Evolutionary conservation across 2,797 vertebrate genomes (phyloP).

Genomic region (Lates japonicus): DNA sequence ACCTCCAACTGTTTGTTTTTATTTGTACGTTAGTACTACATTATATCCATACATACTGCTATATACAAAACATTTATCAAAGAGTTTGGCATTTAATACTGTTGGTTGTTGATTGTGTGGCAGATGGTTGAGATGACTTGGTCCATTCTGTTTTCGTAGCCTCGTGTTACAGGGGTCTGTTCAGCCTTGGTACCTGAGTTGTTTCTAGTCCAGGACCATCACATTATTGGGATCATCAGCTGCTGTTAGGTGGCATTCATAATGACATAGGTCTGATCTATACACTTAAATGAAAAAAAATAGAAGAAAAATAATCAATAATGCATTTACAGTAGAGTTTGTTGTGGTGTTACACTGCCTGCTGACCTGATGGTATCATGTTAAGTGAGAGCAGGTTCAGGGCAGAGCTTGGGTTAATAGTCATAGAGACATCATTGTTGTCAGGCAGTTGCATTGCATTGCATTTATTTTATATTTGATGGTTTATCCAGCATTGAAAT

Average conservation of each 20-base stretch:
- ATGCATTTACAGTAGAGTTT: neutral
- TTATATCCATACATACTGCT: conserved; percentile 62
- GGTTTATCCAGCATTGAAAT: neutral
- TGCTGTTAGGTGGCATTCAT: conserved; percentile 4
- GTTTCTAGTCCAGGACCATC: conserved; percentile 35
- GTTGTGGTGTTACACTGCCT: neutral
- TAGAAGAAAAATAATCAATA: neutral
- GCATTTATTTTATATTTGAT: neutral
- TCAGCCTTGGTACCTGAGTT: conserved; percentile 25
- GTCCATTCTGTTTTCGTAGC: conserved; percentile 40
- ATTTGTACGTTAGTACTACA: conserved; percentile 74
- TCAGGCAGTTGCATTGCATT: neutral
- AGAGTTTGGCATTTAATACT: conserved; percentile 55
- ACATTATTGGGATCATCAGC: neutral
- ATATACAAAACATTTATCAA: conserved; percentile 70
- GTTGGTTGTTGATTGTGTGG: conserved; percentile 43
- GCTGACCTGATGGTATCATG: neutral
- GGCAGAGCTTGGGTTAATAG: conserved; percentile 5
- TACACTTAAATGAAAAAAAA: conserved; percentile 1
- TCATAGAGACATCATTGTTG: neutral
- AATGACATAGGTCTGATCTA: conserved; percentile 8
- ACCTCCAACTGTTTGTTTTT: conserved; percentile 72
- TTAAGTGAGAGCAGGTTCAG: neutral
- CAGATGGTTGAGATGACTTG: conserved; percentile 51
- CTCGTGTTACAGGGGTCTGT: conserved; percentile 21